A percentile compares a stretch with the other conserved stretches of the same genome.
phyloP scores from a whole-genome alignment of 2,113 vertebrate genomes.

The Salminus brasiliensis region DNA sequence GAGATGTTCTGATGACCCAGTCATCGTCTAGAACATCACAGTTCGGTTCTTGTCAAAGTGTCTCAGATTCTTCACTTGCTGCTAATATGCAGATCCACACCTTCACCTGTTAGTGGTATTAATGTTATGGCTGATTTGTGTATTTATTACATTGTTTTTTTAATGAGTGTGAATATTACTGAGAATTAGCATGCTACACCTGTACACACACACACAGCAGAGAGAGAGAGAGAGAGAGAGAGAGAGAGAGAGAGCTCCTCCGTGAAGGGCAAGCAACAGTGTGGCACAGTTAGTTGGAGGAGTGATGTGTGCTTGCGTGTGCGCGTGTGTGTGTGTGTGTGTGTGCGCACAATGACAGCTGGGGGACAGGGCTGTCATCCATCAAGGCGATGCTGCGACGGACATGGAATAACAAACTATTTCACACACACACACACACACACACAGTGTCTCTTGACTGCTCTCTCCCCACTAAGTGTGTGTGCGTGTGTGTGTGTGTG shows the following conservation, averaged over 20 bases:
- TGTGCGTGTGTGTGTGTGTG: not conserved
- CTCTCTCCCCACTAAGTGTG: not conserved
- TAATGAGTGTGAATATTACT: conserved; percentile 1
- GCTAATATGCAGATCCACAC: too few species aligned
- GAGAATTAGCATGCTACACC: conserved; percentile 41
- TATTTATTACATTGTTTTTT: too few species aligned
- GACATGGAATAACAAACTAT: conserved; percentile 59
- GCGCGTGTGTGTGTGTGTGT: conserved; percentile 30
- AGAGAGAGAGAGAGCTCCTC: conserved; percentile 8
- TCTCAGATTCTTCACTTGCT: too few species aligned
- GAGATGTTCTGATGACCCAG: too few species aligned
- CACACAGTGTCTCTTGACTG: not conserved
- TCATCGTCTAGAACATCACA: too few species aligned
- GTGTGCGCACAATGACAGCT: conserved; percentile 52
- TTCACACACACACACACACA: not conserved
- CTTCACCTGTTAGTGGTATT: too few species aligned
- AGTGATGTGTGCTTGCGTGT: conserved; percentile 14
- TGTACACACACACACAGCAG: not conserved
- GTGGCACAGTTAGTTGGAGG: not conserved
- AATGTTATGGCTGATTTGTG: too few species aligned
- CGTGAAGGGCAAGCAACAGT: conserved; percentile 40
- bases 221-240: not conserved
- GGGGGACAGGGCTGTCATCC: conserved; percentile 58
- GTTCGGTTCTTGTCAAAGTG: too few species aligned
- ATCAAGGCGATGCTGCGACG: conserved; percentile 58